Conservation (phyloP, 2,797 vertebrate genomes). For the Phrynocephalus forsythii region DNA sequence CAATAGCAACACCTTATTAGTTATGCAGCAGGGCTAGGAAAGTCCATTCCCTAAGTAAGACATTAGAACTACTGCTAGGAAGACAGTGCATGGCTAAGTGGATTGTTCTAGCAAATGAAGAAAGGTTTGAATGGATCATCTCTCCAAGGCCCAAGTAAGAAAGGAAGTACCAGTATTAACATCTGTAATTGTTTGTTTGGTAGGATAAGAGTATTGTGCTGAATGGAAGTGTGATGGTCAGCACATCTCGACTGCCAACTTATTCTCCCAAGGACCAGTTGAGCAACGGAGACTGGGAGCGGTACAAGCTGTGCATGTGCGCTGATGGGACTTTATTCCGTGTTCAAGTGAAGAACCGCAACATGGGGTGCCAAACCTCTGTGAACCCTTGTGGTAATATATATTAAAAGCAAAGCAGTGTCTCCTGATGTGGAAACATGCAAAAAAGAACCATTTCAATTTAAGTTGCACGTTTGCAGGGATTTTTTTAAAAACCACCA, state of each 20-base stretch:
- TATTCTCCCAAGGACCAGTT: constrained; percentile 83
- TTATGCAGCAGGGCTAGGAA: neutral
- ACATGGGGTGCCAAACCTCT: constrained; percentile 95
- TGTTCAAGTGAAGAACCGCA: constrained; percentile 89
- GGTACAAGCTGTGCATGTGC: constrained; percentile 98
- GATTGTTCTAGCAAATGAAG: neutral
- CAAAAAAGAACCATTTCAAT: neutral
- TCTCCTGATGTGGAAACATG: neutral
- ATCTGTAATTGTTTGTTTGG: neutral
- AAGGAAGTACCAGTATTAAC: constrained; percentile 1
- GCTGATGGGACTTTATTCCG: constrained; percentile 94
- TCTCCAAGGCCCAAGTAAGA: neutral
- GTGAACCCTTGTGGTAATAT: constrained; percentile 89
- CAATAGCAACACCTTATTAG: no score
- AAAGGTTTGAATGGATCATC: neutral
- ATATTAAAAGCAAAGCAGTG: constrained; percentile 69
- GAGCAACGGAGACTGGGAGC: constrained; percentile 84
- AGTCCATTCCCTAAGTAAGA: neutral
- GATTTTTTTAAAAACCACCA: constrained; percentile 35
- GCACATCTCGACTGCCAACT: constrained; percentile 87
- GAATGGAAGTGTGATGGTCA: constrained; percentile 95
- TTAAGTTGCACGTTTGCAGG: constrained; percentile 67
- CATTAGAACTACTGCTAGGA: neutral
- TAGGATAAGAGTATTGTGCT: constrained; percentile 96
- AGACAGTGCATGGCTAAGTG: neutral